Conservation (phyloP, 2,888 invertebrate species). For the Calameuta filiformis region DNA sequence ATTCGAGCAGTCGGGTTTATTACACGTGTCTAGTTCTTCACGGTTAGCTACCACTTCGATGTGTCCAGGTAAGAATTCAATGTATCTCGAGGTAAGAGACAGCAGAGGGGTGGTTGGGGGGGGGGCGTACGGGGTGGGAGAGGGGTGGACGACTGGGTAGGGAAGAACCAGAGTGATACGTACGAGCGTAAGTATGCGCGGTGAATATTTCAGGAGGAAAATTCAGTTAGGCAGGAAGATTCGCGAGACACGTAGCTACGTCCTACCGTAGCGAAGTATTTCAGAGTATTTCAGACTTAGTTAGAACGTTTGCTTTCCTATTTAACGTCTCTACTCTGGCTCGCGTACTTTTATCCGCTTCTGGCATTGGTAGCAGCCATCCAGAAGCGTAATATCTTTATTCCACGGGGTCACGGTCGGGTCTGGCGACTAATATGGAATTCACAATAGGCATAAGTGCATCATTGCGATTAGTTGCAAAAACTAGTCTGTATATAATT, state of each 20-base stretch:
- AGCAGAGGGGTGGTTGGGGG: slow-evolving; percentile 18
- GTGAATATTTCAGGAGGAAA: slow-evolving; percentile 63
- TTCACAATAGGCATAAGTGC: background rate
- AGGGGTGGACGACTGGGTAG: background rate
- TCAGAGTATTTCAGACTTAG: slow-evolving; percentile 55
- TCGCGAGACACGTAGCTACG: slow-evolving; percentile 57
- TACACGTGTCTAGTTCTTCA: background rate
- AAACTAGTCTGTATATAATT: background rate
- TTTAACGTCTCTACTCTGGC: slow-evolving; percentile 41
- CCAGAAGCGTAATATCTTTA: background rate
- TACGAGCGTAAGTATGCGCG: slow-evolving; percentile 56
- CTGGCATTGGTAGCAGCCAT: background rate
- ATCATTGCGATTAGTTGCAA: background rate
- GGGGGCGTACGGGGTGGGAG: background rate
- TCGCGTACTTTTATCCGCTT: slow-evolving; percentile 14
- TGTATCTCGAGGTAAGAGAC: slow-evolving; percentile 2
- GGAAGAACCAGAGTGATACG: slow-evolving; percentile 53
- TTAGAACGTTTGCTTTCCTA: slow-evolving; percentile 61
- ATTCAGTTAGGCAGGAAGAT: slow-evolving; percentile 61
- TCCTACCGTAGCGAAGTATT: slow-evolving; percentile 34
- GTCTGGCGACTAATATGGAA: background rate
- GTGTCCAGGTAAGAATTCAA: background rate
- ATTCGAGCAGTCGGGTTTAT: background rate
- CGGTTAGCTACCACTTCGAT: background rate
- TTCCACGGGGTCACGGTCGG: background rate